Base-by-base conservation (phyloP, 2,888 invertebrate genomes). In the Scaeva pyrastri region DNA sequence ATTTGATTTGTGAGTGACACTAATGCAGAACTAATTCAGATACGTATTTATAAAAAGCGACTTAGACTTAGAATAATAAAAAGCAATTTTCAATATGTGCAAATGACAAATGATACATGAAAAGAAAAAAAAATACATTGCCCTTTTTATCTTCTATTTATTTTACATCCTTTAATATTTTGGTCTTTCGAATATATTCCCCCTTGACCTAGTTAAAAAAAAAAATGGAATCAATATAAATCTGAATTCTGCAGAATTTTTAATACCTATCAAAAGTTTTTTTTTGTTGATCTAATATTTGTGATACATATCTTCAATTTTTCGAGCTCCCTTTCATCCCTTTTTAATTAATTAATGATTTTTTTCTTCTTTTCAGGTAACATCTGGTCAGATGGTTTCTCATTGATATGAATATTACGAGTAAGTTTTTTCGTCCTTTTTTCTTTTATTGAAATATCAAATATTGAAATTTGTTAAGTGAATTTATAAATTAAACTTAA, bases 201-300 rank as follows among this genome's bases (percentile, higher is more conserved):
- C n/a, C 66, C 66, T 66, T 66, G 66, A 66, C 66, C 66, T 50
- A 66, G 21, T 50, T 66, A 31, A 2, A 48, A n/a, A 10, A 12
- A n/a, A 45, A 26, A 48, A 26, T 8, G 6, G 36, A 66, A 66
- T 66, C 66, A 66, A 66, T 66, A 66, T 8, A 50, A 21, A 19
- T 66, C 66, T 50, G 1, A 21, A 39, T 14, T 48, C 36, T 31
- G 3, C 5, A 21, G 8, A 14, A 48, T 48, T 52, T 5, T 31
- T 48, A 8, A 1, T 50, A 50, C 2, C 23, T 48, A 36, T 66
- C 31, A 8, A 31, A 16, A 31, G 2, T 16, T 2, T 48, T 19
- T 19, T 12, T 66, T 16, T 2, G n/a, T n/a, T n/a, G n/a, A n/a
- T n/a, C n/a, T n/a, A n/a, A n/a, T n/a, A n/a, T 36, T n/a, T 21